Evolutionary conservation across 2,888 invertebrate genomes (phyloP), one percentile per base, ranked within the genome.

Genomic region (Copidosoma aretas): DNA sequence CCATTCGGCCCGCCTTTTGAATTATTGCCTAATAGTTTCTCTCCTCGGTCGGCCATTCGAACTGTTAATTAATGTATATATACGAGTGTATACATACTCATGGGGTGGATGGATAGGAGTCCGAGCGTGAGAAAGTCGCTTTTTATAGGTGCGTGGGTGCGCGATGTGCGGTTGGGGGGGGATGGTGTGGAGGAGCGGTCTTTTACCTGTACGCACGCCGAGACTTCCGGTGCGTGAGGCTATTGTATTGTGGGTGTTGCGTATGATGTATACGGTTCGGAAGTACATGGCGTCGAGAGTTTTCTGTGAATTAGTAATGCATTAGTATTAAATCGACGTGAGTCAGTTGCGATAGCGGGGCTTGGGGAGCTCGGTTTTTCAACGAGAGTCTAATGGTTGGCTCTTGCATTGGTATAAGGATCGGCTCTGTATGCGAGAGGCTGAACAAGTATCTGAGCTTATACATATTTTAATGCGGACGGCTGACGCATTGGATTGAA

Each of bases 1-100:
- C 72, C 73, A 76, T 79, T 77, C 52, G 17, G 57, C 53, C 19
- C 43, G 46, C 52, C 43, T 46, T 62, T 63, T 64, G 64, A 66
- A 64, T 70, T 62, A 65, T 57, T 66, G 17, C 61, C 24, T 62
- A 61, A 64, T 69, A 46, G 39, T 12, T 43, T n/a, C 15, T 39
- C 32, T 25, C 32, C 56, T 60, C 56, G 60, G 24, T 15, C 54
- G 15, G 15, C 63, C 41, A 61, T 58, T 21, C 46, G 54, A 67
- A 61, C 58, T 67, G 58, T 63, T 67, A 70, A 67, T 70, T 70
- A 67, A 67, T 70, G 14, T 60, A 19, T 24, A 49, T 51, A 39
- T n/a, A 21, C 22, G 32, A 32, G 32, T 3, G 32, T 8, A 32
- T 32, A 32, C n/a, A 53, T 53, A 24, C 53, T 21, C 24, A 24